Evolutionary conservation across 2,113 vertebrate genomes (phyloP).

Genomic region (Oncorhynchus nerka): DNA sequence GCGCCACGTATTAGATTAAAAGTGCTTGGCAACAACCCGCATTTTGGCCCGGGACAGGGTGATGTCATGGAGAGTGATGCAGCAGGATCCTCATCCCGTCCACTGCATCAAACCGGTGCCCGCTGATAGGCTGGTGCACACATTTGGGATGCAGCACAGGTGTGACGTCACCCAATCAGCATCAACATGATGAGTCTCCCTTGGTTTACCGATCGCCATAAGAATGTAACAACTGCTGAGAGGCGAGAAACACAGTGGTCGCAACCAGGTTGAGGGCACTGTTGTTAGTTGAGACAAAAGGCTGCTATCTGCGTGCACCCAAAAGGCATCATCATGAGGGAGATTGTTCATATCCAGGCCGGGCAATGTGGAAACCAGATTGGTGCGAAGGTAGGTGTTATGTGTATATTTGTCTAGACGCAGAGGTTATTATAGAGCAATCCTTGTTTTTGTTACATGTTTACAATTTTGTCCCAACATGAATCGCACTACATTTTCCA

Average conservation of each 20-base stretch:
- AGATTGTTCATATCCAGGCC: slow-evolving; percentile 96
- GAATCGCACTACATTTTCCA: not conserved
- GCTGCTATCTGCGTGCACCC: slow-evolving; percentile 30
- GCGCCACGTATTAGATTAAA: not conserved
- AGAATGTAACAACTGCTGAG: slow-evolving; percentile 51
- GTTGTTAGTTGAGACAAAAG: slow-evolving; percentile 34
- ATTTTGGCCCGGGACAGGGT: slow-evolving; percentile 17
- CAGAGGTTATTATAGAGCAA: not conserved
- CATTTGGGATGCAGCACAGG: slow-evolving; percentile 45
- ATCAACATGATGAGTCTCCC: slow-evolving; percentile 38
- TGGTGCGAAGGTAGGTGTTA: slow-evolving; percentile 85
- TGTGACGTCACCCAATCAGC: slow-evolving; percentile 50
- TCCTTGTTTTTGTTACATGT: not conserved
- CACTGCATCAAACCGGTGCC: slow-evolving; percentile 68
- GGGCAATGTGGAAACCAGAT: slow-evolving; percentile 98
- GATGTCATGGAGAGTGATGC: slow-evolving; percentile 52
- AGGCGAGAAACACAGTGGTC: slow-evolving; percentile 31
- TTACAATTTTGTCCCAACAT: not conserved
- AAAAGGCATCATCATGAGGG: slow-evolving; percentile 80
- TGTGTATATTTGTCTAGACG: not conserved
- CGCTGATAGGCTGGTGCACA: slow-evolving; percentile 63
- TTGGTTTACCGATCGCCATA: slow-evolving; percentile 32
- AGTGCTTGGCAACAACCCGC: not conserved
- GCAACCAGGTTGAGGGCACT: slow-evolving; percentile 30
- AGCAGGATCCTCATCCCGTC: slow-evolving; percentile 43